phyloP scores from a whole-genome alignment of 2,797 vertebrate genomes.

The Muscicapa comitata region DNA sequence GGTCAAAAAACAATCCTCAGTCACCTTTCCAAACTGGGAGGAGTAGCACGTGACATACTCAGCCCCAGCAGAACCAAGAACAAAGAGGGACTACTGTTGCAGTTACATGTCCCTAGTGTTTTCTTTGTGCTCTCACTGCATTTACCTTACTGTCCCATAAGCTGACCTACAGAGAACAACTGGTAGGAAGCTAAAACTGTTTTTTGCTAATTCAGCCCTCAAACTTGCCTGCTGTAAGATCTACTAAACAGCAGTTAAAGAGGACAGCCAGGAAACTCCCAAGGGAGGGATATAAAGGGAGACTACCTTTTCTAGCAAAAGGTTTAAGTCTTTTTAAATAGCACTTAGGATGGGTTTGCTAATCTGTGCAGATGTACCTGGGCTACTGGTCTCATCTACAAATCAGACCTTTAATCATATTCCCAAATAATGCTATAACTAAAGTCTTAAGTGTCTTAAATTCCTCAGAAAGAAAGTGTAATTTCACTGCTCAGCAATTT shows the following conservation, averaged over 20 bases:
- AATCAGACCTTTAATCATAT: not conserved
- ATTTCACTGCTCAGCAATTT: not conserved
- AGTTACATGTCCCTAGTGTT: not conserved
- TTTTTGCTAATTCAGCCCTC: not conserved
- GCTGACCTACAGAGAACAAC: not conserved
- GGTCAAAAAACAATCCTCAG: not conserved
- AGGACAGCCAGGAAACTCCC: not conserved
- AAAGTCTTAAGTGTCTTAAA: not conserved
- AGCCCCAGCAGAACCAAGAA: not conserved
- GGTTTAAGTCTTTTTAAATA: not conserved
- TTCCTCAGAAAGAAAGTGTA: not conserved
- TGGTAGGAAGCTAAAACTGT: not conserved
- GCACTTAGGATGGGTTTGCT: not conserved
- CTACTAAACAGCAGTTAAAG: not conserved
- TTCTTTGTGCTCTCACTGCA: not conserved
- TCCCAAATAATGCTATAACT: not conserved
- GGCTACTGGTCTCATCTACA: not conserved
- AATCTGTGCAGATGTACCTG: not conserved
- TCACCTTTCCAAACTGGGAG: not conserved
- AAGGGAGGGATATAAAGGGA: not conserved
- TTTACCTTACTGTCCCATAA: not conserved
- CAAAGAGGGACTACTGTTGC: not conserved
- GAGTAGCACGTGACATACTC: accelerated
- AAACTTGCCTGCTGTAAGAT: not conserved
- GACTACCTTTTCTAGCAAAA: not conserved